Base-by-base conservation (phyloP, 2,797 vertebrate genomes). In the Crocidura indochinensis region DNA sequence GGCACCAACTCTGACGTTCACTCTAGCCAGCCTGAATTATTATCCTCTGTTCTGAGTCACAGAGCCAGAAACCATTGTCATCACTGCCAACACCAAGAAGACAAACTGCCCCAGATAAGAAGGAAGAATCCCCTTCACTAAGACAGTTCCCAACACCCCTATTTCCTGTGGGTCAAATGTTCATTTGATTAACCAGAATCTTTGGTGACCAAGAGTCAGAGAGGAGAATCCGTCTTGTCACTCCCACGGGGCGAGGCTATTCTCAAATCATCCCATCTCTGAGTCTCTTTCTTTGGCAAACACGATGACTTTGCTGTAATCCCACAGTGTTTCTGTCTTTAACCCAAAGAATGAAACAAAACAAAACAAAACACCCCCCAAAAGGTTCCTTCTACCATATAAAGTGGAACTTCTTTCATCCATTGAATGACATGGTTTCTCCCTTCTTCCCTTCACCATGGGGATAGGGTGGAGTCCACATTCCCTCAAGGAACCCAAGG, bases 381-480 rank as follows among this genome's bases (percentile, higher is more conserved):
- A 91, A 80, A 90, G 91, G 85, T 87, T 93, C 77, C 81, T 92
- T 96, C 94, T 69, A 93, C 95, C 94, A 80, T 95, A 94, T 96
- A 97, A 97, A 97, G 68, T 90, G 91, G 86, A 94, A 88, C 92
- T 82, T 93, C 88, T 95, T 97, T 96, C 86, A 93, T 93, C 88
- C 90, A 29, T 81, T 97, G 96, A 96, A 97, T 95, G 92, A 92
- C 96, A 97, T 96, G 92, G 94, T 97, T 96, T 96, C 91, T 92
- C 1, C 67, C 91, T 92, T 95, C 94, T 96, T 96, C 86, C 86
- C 94, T 94, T 96, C 96, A 96, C 96, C 96, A 97, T 96, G 96
- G 96, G 95, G 96, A 97, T 80, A 95, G 96, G 96, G 96, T 95
- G 96, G 94, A 95, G 96, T 69, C 91, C 88, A 87, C 94, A 93